Conservation (phyloP, 1,140 invertebrate genomes). For the Trachymyrmex cornetzi region DNA sequence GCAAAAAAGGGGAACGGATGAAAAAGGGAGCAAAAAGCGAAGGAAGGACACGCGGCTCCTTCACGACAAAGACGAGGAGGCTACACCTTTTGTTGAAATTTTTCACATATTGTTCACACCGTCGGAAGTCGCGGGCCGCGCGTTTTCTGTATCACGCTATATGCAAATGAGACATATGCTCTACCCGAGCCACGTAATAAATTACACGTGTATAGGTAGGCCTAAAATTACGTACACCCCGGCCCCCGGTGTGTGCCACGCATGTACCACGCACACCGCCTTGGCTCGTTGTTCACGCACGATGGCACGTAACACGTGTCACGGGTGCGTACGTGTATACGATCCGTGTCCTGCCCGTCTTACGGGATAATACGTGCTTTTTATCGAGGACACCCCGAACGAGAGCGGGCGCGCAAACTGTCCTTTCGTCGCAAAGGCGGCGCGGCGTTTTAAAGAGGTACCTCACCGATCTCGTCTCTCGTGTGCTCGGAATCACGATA, state of each 20-base stretch:
- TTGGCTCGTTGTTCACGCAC: slow-evolving; percentile 1
- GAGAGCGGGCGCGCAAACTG: slow-evolving; percentile 28
- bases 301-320: slow-evolving; percentile 47
- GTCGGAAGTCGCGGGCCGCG: slow-evolving; percentile 73
- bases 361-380: slow-evolving; percentile 53
- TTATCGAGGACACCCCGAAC: slow-evolving; percentile 13
- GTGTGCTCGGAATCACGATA: slow-evolving; percentile 28
- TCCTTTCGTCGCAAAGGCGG: slow-evolving; percentile 59
- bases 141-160: slow-evolving; percentile 81
- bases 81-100: slow-evolving; percentile 72
- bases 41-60: background rate
- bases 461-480: background rate
- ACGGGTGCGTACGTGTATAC: slow-evolving; percentile 31
- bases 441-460: slow-evolving; percentile 1
- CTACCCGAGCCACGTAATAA: slow-evolving; percentile 79
- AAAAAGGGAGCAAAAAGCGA: background rate
- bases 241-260: slow-evolving; percentile 52
- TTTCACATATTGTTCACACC: slow-evolving; percentile 74
- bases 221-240: slow-evolving; percentile 79
- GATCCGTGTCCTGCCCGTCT: slow-evolving; percentile 37
- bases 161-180: slow-evolving; percentile 84
- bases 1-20: background rate
- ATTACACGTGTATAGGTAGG: slow-evolving; percentile 78
- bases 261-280: slow-evolving; percentile 12
- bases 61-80: background rate